Percentiles rank a stretch among this genome's conserved stretches.
phyloP scores from a whole-genome alignment of 30 jellyfish, hydroid and myxozoan genomes.

The Aurelia sp. region DNA sequence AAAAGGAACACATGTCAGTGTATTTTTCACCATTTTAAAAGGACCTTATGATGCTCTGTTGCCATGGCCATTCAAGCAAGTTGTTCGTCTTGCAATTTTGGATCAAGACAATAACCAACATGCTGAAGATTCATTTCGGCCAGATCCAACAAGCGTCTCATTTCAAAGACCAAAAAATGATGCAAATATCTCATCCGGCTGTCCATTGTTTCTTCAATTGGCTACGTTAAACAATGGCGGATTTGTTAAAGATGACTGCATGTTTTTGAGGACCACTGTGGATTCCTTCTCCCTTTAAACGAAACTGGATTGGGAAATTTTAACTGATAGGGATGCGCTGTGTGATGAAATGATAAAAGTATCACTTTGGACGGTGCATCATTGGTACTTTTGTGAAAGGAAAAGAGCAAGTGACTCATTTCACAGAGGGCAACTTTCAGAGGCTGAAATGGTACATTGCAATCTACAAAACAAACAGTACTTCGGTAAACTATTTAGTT shows the following conservation, averaged over 20 bases:
- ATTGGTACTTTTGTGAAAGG: too few relatives aligned
- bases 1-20: constrained; percentile 75
- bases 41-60: constrained; percentile 84
- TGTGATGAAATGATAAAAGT: too few relatives aligned
- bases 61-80: constrained; percentile 90
- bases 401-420: too few relatives aligned
- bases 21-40: constrained; percentile 75
- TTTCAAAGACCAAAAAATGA: constrained; percentile 79
- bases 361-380: too few relatives aligned
- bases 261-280: constrained; percentile 30
- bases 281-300: constrained; percentile 16
- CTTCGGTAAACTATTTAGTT: too few relatives aligned
- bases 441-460: too few relatives aligned
- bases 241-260: constrained; percentile 41
- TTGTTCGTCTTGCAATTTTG: constrained; percentile 42
- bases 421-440: too few relatives aligned
- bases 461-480: too few relatives aligned
- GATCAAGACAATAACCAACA: constrained; percentile 39
- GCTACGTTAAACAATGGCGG: not conserved
- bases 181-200: constrained; percentile 87
- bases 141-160: constrained; percentile 74
- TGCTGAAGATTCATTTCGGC: constrained; percentile 72
- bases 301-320: too few relatives aligned
- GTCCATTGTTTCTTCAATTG: constrained; percentile 61
- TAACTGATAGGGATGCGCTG: too few relatives aligned